Base-by-base conservation (phyloP, 2,888 invertebrate genomes). In the Smittia aterrima region DNA sequence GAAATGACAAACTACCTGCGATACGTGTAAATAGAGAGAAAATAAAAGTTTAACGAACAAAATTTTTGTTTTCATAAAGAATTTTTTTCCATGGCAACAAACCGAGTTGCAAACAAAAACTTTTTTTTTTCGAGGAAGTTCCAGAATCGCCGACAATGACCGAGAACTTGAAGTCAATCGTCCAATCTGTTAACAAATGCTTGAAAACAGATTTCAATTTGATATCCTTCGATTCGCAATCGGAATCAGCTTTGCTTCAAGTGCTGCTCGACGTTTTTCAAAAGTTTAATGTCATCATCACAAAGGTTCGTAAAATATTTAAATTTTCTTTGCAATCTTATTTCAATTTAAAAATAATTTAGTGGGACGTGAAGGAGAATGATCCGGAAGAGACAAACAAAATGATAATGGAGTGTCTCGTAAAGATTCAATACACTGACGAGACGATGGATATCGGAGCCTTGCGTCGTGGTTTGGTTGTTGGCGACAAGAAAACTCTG, bases 181-280 rank as follows among this genome's bases (percentile, higher is more conserved):
- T 94, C 64, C 87, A 86, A 76, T 91, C 91, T 82, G 80, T 95
- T 76, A 93, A 92, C 80, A 86, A 88, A 78, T 84, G 87, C 66
- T 87, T 93, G 78, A 87, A 87, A 71, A 89, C 89, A 78, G 90
- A 87, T 79, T 92, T 90, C 79, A 94, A 93, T 79, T 83, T 95
- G 76, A 92, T 95, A 79, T 91, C 92, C 77, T 94, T 95, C 82
- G 95, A 95, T 83, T 88, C 92, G 3, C 83, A 95, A 75, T 88
- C 88, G 76, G 87, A 90, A 64, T 89, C 90, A 76, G 89, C 91
- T 79, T 84, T 95, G 75, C 82, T 95, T 20, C 94, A 93, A 84
- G 85, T 92, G 76, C 83, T 93, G 22, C 88, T 88, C 77, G 92
- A 93, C 84, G 86, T 92, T n/a, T 84, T 94, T 62, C 86, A 87